Base-by-base conservation (phyloP, 2,888 invertebrate species). In the Agrilus cyanescens region DNA sequence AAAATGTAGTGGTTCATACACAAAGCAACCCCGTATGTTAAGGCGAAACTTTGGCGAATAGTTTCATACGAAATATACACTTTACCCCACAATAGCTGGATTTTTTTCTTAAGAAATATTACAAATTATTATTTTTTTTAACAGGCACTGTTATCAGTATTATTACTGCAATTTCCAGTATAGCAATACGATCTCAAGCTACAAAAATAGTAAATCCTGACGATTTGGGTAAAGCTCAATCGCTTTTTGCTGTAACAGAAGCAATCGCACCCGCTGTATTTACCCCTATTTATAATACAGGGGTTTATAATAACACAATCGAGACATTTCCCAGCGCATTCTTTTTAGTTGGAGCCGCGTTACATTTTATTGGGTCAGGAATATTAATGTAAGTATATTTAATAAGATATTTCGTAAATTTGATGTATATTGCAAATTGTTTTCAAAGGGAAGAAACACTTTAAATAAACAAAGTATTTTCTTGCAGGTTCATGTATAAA, bases 181-280 rank as follows among this genome's bases (percentile, higher is more conserved):
- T 65, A 18, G 61, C 57, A 8, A 58, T 65, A 38, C 54, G 66
- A 38, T 65, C 66, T 4, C 46, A 63, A 41, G 58, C 60, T n/a
- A 65, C 65, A 3, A 66, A 66, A 56, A 49, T 61, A n/a, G 64
- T 65, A 5, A 55, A 60, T 3, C 52, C 57, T 39, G 56, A 63
- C 37, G 64, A 65, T 50, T 48, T 63, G 37, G 65, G 65, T 13
- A 65, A 65, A 54, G 60, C 63, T 4, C 60, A 63, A 43, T 76
- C 76, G 58, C 67, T 76, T 56, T 74, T 75, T 54, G 75, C 75
- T 49, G 72, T 76, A 60, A 71, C 72, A 14, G 75, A 75, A 56
- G 74, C 75, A 3, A 52, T 75, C 48, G 73, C 73, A 7, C 73
- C 74, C 1, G 70, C 74, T 37, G 63, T 74, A 39, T 72, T 74